A percentile compares a stretch with the other conserved stretches of the same genome.
phyloP scores from a whole-genome alignment of 37 sponge, comb jelly and placozoan species.

The Ephydatia muelleri region DNA sequence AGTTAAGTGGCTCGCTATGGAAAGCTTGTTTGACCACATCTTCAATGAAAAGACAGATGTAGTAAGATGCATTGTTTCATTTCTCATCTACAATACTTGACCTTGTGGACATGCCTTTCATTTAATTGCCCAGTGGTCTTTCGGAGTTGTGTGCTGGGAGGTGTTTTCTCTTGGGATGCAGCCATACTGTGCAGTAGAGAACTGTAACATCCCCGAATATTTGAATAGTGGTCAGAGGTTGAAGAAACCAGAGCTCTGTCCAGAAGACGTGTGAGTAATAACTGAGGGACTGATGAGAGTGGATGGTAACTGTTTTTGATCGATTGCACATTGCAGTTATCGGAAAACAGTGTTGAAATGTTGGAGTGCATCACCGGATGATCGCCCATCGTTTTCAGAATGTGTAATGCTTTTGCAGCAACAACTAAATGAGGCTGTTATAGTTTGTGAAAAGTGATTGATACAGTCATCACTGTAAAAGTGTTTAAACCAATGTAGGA shows the following conservation, averaged over 20 bases:
- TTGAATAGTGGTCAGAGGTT: constrained; percentile 39
- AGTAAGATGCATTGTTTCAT: constrained; percentile 10
- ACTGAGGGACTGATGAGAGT: neutral
- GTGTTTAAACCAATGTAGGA: too few species aligned
- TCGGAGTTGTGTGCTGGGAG: constrained; percentile 66
- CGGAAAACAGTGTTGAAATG: neutral
- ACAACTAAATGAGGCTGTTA: too few species aligned
- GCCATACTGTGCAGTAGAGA: constrained; percentile 52
- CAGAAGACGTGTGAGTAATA: constrained; percentile 32
- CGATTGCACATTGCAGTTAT: neutral
- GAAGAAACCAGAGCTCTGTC: constrained; percentile 46
- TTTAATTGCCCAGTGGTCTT: constrained; percentile 47
- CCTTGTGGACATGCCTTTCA: neutral
- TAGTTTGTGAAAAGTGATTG: too few species aligned
- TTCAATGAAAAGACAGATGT: constrained; percentile 58
- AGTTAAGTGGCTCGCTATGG: constrained; percentile 63
- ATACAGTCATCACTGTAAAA: too few species aligned
- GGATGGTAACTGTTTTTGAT: neutral
- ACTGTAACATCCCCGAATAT: constrained; percentile 49
- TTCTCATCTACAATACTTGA: neutral
- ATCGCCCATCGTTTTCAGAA: neutral
- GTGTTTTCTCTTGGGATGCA: constrained; percentile 39
- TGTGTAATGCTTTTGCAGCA: neutral
- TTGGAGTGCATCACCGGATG: neutral
- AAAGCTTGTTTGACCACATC: constrained; percentile 50